Conservation (phyloP, 2,888 invertebrate genomes). For the Ephialtes manifestator region DNA sequence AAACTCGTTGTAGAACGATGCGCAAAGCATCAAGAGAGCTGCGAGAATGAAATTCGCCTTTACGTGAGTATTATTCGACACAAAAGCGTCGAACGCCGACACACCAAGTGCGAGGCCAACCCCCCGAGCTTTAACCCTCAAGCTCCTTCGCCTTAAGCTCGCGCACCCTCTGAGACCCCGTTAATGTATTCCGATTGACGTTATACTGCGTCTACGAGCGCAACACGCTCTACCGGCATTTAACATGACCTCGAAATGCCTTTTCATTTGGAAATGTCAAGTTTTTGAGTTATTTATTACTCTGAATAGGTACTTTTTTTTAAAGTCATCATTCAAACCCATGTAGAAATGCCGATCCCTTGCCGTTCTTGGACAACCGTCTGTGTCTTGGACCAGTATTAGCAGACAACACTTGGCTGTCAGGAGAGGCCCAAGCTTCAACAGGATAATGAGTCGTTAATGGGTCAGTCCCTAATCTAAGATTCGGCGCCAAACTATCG, state of each 20-base stretch:
- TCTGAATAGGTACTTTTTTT: background rate
- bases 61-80: slow-evolving; percentile 68
- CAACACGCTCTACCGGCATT: background rate
- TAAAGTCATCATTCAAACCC: background rate
- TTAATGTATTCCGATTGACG: slow-evolving; percentile 76
- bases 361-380: too few species aligned
- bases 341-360: too few species aligned
- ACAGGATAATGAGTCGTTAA: too few species aligned
- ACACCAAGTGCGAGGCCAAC: slow-evolving; percentile 37
- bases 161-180: slow-evolving; percentile 45
- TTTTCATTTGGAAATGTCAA: background rate
- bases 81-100: slow-evolving; percentile 66
- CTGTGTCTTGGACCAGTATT: too few species aligned
- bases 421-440: too few species aligned
- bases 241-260: background rate
- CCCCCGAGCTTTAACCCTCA: slow-evolving; percentile 47
- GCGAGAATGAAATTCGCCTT: slow-evolving; percentile 68
- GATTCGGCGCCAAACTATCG: too few species aligned
- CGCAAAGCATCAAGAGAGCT: slow-evolving; percentile 47
- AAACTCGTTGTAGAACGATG: slow-evolving; percentile 36
- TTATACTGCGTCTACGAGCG: slow-evolving; percentile 52
- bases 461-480: too few species aligned
- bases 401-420: too few species aligned
- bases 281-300: background rate
- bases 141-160: slow-evolving; percentile 25